A percentile compares a stretch with the other conserved stretches of the same genome.
Evolutionary conservation across 2,797 vertebrate species (phyloP).

Genomic region (Luscinia luscinia): DNA sequence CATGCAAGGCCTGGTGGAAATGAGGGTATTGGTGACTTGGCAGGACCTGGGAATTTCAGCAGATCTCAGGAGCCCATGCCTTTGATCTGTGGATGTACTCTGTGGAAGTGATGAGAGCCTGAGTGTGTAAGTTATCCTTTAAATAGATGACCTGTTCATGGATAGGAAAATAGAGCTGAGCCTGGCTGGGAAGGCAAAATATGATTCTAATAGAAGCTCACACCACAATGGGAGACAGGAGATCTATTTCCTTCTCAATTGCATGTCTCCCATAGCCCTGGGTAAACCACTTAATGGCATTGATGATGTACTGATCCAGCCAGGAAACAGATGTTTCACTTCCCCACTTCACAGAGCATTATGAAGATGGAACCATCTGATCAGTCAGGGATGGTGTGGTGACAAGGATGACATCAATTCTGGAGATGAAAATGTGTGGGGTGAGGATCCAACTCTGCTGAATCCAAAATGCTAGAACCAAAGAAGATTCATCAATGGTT

Average conservation of each 20-base stretch:
- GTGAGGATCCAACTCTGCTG: not conserved
- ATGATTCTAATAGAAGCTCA: not conserved
- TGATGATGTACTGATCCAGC: not conserved
- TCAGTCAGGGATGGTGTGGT: not conserved
- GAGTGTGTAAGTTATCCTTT: not conserved
- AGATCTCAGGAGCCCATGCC: not conserved
- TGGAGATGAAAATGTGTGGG: not conserved
- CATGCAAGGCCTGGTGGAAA: not conserved
- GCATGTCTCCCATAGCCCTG: not conserved
- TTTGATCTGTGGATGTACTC: not conserved
- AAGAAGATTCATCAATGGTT: not conserved
- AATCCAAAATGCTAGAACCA: not conserved
- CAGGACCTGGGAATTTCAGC: not conserved
- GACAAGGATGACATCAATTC: not conserved
- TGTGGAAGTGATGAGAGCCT: not conserved
- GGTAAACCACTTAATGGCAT: not conserved
- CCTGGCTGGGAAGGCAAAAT: not conserved
- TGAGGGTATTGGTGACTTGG: not conserved
- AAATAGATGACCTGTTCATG: not conserved
- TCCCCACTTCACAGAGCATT: not conserved
- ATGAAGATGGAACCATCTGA: not conserved
- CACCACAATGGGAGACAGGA: not conserved
- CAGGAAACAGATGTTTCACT: not conserved
- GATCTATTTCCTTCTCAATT: not conserved
- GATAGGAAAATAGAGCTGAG: not conserved